phyloP scores from a whole-genome alignment of 2,113 vertebrate genomes.

The Chaetura pelagica region DNA sequence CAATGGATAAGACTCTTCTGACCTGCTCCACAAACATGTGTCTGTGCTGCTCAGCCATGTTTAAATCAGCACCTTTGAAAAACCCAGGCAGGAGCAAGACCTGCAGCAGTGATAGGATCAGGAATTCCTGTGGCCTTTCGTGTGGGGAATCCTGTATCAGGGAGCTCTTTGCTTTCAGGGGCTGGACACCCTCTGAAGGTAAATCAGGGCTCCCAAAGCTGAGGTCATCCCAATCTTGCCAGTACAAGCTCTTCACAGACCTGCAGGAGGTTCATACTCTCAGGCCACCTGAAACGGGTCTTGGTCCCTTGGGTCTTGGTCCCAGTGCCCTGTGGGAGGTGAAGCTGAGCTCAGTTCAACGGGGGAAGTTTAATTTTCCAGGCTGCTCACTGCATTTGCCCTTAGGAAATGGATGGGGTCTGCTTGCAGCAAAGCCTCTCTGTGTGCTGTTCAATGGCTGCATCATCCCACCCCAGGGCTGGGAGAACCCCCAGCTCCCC shows the following conservation, averaged over 20 bases:
- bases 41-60: not conserved
- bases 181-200: not conserved
- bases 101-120: not conserved
- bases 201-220: not conserved
- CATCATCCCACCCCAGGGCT: not conserved
- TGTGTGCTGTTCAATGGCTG: not conserved
- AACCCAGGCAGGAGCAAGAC: not conserved
- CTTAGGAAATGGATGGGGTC: not conserved
- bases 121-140: not conserved
- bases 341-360: not conserved
- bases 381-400: not conserved
- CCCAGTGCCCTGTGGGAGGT: fast-evolving
- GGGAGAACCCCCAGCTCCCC: fast-evolving
- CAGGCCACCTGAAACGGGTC: not conserved
- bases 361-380: not conserved
- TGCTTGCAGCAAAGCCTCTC: not conserved
- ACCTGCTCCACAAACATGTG: not conserved
- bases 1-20: not conserved
- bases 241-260: not conserved
- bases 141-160: not conserved
- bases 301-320: not conserved
- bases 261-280: not conserved
- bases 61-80: not conserved
- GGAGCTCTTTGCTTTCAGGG: not conserved
- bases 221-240: not conserved